These are phyloP conservation scores for Calidris pugnax DNA, from an alignment of 2,113 vertebrate species.

Conservation along the genomic window DNA sequence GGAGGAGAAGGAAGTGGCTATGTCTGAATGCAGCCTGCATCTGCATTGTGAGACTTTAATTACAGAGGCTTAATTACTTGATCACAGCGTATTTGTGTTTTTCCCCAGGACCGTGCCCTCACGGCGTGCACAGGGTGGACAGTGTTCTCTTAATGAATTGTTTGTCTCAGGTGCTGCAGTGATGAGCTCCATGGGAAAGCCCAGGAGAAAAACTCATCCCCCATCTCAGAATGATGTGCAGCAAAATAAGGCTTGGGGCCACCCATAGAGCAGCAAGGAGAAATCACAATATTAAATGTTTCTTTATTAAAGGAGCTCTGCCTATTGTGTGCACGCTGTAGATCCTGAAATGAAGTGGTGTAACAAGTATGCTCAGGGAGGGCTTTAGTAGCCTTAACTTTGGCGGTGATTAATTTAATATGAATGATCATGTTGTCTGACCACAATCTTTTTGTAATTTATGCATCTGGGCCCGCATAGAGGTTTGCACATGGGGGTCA, in stretches of 20 bases:
- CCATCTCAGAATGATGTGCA: neutral
- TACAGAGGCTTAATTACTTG: neutral
- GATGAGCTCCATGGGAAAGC: neutral
- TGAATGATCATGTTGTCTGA: neutral
- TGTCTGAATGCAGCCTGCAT: neutral
- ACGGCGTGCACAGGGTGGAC: accelerated
- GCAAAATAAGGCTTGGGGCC: neutral
- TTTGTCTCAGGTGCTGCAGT: neutral
- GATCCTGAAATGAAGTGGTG: neutral
- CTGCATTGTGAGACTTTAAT: neutral
- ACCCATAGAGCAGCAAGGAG: neutral
- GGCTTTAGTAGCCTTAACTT: neutral
- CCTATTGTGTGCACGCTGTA: neutral
- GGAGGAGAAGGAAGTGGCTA: neutral
- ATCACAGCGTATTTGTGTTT: neutral
- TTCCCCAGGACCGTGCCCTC: neutral
- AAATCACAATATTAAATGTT: neutral
- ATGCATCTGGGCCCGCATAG: accelerated
- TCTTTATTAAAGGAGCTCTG: neutral
- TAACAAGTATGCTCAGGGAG: neutral
- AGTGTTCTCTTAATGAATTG: neutral
- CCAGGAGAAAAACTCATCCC: neutral
- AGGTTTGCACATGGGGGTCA: neutral
- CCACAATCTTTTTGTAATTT: neutral
- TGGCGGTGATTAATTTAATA: neutral